phyloP scores from a whole-genome alignment of 2,797 vertebrate species.

The Margarornis squamiger region DNA sequence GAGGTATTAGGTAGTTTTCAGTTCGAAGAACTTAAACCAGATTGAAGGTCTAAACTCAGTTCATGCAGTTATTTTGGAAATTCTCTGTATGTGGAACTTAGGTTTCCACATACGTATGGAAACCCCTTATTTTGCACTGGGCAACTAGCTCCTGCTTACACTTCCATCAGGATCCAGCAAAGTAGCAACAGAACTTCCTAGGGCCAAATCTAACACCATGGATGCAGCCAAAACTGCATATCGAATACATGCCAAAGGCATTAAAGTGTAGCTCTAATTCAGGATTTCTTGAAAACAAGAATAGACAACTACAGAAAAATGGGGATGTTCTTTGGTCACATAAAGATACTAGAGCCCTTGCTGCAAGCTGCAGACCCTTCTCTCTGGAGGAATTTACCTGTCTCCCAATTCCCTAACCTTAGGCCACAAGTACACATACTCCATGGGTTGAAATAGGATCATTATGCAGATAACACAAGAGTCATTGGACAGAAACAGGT shows the following conservation, averaged over 20 bases:
- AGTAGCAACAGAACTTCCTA: neutral
- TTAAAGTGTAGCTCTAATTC: neutral
- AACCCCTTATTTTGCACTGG: neutral
- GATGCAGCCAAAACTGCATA: neutral
- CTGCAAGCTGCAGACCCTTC: neutral
- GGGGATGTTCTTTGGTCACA: neutral
- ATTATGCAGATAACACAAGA: fast-evolving
- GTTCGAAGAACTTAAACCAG: neutral
- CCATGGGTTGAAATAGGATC: fast-evolving
- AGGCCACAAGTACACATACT: neutral
- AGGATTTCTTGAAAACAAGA: neutral
- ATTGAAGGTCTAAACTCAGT: neutral
- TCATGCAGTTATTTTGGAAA: neutral
- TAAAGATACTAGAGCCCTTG: neutral
- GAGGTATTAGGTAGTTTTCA: neutral
- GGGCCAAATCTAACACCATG: neutral
- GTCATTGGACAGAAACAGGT: neutral
- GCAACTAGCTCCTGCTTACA: neutral
- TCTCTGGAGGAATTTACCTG: neutral
- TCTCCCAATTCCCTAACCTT: neutral
- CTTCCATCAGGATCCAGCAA: neutral
- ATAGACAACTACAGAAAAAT: neutral
- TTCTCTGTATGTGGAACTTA: neutral
- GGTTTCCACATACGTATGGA: neutral
- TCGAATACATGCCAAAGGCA: neutral